Evolutionary conservation across 2,797 vertebrate species (phyloP), one percentile per base, ranked within the genome.

Genomic region (Acestrorhynchus altus): DNA sequence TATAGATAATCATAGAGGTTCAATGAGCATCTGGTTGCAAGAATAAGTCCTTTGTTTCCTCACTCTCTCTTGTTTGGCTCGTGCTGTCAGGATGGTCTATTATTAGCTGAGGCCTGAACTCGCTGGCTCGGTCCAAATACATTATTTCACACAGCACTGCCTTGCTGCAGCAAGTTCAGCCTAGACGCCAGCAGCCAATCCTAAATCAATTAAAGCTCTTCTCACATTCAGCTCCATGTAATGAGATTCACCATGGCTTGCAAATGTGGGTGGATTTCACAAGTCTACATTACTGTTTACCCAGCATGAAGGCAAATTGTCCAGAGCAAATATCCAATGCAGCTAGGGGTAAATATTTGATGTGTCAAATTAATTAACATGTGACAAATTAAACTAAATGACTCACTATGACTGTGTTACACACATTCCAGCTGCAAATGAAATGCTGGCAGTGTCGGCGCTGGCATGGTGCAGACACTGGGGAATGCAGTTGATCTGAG

Each of bases 61-160:
- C 16, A 22, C 35, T 10, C 20, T 69, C 16, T 12, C 47, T 47
- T 24, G 57, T 22, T 24, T 42, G 39, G 52, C 20, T 67, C 63
- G 51, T 74, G 71, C 49, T 81, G 57, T 77, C 28, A 79, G 52
- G 70, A 66, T 18, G 28, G 42, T 42, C 71, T 69, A 69, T 79
- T 74, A 79, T 79, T 74, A 79, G 63, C 71, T 12, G 47, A 61
- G 46, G 54, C 22, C 72, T 78, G 52, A 68, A 80, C 56, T 69
- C 59, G 66, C 35, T 44, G 60, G 28, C 47, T 80, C 46, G 12
- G 44, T 65, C 56, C 68, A 69, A 60, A 65, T 73, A 24, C 70
- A 74, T 81, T 80, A 82, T 80, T 82, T 75, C 42, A 69, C 74
- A 74, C 52, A 64, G 46, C 61, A 67, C 24, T 20, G 51, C 18